These are phyloP conservation scores for Acrobasis suavella DNA, from an alignment of 2,888 invertebrate genomes.

Conservation along the genomic window DNA sequence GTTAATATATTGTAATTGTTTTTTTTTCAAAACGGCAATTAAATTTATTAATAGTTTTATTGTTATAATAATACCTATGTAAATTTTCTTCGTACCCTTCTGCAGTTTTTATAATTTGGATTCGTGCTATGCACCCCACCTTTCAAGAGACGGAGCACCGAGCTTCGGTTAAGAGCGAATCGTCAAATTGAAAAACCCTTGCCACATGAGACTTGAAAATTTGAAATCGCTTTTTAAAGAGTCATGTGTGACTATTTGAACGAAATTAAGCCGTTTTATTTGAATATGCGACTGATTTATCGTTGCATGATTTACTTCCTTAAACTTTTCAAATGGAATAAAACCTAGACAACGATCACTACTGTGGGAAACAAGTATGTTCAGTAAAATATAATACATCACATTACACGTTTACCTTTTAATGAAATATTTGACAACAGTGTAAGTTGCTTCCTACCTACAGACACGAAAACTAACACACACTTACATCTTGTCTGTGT, in stretches of 20 bases:
- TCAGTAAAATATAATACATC: too few species aligned
- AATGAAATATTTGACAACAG: too few species aligned
- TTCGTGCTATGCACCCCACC: conserved; percentile 46
- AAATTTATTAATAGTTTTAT: neutral
- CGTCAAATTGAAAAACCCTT: conserved; percentile 46
- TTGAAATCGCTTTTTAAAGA: conserved; percentile 13
- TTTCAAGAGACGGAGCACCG: conserved; percentile 36
- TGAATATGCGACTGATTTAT: neutral
- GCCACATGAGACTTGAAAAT: conserved; percentile 25
- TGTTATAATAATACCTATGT: neutral
- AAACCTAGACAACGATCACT: too few species aligned
- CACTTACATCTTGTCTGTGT: too few species aligned
- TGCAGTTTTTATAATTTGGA: neutral
- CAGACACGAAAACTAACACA: too few species aligned
- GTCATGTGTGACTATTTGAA: neutral
- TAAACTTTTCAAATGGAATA: too few species aligned
- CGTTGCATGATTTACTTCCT: too few species aligned
- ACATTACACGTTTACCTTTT: too few species aligned
- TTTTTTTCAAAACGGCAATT: too few species aligned
- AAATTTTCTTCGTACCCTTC: neutral
- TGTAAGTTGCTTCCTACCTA: too few species aligned
- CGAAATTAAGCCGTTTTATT: neutral
- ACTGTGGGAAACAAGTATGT: too few species aligned
- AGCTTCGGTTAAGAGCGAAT: conserved; percentile 48
- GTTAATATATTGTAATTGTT: too few species aligned